phyloP scores from a whole-genome alignment of 2,113 vertebrate species.

The Jacana jacana region DNA sequence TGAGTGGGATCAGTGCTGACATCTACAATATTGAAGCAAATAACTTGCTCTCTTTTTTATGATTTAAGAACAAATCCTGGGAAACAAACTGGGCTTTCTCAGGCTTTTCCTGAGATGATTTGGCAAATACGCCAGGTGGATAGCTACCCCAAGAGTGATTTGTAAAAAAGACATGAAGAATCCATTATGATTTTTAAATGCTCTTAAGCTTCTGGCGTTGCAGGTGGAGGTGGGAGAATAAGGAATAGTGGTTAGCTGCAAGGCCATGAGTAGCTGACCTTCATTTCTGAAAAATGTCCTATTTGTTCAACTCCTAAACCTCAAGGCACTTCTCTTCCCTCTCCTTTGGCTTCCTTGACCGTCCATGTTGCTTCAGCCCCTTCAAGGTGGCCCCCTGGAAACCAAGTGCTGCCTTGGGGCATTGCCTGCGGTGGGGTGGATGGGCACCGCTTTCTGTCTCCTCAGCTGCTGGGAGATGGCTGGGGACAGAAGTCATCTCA shows the following conservation, averaged over 20 bases:
- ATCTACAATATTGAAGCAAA: background rate
- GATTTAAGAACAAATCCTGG: background rate
- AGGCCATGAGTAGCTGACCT: background rate
- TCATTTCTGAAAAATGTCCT: background rate
- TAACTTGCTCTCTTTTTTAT: background rate
- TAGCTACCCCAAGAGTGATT: background rate
- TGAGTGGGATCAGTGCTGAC: background rate
- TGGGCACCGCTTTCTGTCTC: background rate
- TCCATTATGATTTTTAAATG: background rate
- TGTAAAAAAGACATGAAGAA: background rate
- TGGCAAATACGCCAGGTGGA: background rate
- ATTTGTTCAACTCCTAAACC: background rate
- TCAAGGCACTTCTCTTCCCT: background rate
- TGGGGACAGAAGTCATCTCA: fast-evolving
- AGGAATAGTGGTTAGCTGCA: background rate
- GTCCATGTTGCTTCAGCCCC: background rate
- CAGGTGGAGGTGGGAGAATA: background rate
- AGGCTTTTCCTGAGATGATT: background rate
- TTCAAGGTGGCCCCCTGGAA: background rate
- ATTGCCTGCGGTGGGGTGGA: background rate
- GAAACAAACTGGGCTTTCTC: background rate
- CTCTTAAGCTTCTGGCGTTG: background rate
- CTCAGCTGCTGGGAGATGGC: background rate
- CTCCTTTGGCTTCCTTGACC: background rate
- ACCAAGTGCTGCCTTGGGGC: background rate